Conservation (phyloP, 2,888 invertebrate genomes). For the Aporophyla nigra region DNA sequence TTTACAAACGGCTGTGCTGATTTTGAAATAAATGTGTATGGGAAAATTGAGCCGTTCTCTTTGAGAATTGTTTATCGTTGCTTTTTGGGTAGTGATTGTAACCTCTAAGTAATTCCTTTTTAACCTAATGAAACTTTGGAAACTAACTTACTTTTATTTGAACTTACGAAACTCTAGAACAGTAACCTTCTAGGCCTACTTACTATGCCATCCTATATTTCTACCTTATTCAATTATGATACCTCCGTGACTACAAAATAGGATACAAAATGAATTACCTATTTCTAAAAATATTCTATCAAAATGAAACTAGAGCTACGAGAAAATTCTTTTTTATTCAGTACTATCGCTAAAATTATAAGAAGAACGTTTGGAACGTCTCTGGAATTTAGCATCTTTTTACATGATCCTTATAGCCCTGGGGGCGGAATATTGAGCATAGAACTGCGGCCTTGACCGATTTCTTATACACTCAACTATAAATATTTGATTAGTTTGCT, state of each 20-base stretch:
- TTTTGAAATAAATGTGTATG: constrained; percentile 57
- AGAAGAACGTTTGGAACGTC: constrained; percentile 24
- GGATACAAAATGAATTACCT: constrained; percentile 2
- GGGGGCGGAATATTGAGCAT: constrained; percentile 47
- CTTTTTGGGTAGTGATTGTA: neutral
- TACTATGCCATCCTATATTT: neutral
- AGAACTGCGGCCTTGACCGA: constrained; percentile 61
- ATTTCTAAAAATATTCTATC: constrained; percentile 4
- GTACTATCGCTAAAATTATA: neutral
- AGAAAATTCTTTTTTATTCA: constrained; percentile 14
- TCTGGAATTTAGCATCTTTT: constrained; percentile 55
- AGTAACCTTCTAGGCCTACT: neutral
- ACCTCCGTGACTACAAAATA: constrained; percentile 3
- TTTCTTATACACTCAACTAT: constrained; percentile 61
- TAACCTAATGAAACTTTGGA: neutral
- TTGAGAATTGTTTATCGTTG: neutral
- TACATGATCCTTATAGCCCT: constrained; percentile 50
- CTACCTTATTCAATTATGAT: constrained; percentile 1
- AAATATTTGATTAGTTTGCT: constrained; percentile 65
- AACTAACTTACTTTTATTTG: too few relatives aligned
- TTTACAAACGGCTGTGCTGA: constrained; percentile 59
- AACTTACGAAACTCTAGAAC: neutral
- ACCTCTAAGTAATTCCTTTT: neutral
- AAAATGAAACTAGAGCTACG: constrained; percentile 13
- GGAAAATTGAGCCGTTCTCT: constrained; percentile 38